These are phyloP conservation scores for Hirundo rustica DNA, from an alignment of 2,797 vertebrate genomes.

Conservation along the genomic window DNA sequence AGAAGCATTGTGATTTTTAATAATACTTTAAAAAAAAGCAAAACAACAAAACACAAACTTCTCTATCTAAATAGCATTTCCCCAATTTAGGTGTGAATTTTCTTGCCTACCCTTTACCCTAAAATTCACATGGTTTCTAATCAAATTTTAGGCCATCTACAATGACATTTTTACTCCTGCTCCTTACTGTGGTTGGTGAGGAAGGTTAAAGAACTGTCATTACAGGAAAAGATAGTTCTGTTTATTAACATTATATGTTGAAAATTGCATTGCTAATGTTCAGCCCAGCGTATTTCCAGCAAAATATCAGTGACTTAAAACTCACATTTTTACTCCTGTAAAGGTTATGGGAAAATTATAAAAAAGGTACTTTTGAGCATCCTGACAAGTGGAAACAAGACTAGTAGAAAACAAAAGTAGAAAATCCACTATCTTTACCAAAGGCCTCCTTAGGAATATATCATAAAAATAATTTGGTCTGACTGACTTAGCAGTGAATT, in stretches of 20 bases:
- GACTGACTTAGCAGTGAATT: neutral
- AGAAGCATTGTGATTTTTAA: neutral
- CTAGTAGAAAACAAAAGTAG: constrained; percentile 6
- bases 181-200: neutral
- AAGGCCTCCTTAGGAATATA: neutral
- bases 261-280: neutral
- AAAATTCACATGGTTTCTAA: neutral
- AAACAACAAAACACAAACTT: neutral
- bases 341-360: neutral
- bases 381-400: neutral
- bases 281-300: neutral
- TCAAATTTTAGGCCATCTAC: constrained; percentile 20
- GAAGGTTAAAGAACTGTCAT: constrained; percentile 19
- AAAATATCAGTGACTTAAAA: neutral
- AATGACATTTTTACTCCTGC: neutral
- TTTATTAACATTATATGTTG: constrained; percentile 13
- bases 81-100: constrained; percentile 5
- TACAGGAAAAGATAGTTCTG: constrained; percentile 7
- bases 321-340: neutral
- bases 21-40: neutral
- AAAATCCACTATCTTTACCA: neutral
- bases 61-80: constrained; percentile 3
- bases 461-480: constrained; percentile 1
- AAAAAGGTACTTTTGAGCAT: neutral
- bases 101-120: neutral